Evolutionary conservation across 1,140 invertebrate species (phyloP), one percentile per base, ranked within the genome.

Genomic region (Drosophila quadrilineata): DNA sequence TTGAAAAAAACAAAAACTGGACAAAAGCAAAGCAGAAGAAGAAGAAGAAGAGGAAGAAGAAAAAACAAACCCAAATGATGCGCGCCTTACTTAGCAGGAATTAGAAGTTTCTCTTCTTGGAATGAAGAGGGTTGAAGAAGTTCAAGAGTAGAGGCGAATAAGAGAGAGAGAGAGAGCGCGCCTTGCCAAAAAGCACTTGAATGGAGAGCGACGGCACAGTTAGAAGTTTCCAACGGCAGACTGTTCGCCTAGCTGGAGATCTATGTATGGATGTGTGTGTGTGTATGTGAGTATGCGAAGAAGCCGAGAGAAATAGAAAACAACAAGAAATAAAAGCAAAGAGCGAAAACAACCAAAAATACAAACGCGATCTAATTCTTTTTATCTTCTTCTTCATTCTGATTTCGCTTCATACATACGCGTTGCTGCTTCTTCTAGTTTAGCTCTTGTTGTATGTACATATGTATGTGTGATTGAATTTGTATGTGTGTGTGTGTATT

Each of bases 1-100:
- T 80, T 80, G 76, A 80, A 75, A n/a, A n/a, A n/a, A n/a, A n/a
- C n/a, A n/a, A n/a, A n/a, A 72, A 64, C 56, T 73, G 62, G 48
- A 59, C 53, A 48, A 40, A 35, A 28, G 24, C n/a, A 43, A 41
- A 54, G 38, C 45, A 54, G 14, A 28, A 17, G 21, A 62, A 9
- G 35, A 53, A 31, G 16, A 33, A 10, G 53, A 58, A 48, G 22
- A 33, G 22, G 29, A 65, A 49, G 54, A 75, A 71, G 59, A n/a
- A n/a, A n/a, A n/a, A n/a, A n/a, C 19, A 41, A 10, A 10, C n/a
- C 8, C 12, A 33, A 9, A 10, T 33, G 31, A 75, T 53, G 36
- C 35, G 58, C 64, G 45, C 54, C 73, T 60, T n/a, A n/a, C n/a
- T n/a, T 54, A 77, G 43, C 77, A 70, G 71, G 75, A 56, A 54